Evolutionary conservation across 2,888 invertebrate species (phyloP).

Genomic region (Arctia plantaginis): DNA sequence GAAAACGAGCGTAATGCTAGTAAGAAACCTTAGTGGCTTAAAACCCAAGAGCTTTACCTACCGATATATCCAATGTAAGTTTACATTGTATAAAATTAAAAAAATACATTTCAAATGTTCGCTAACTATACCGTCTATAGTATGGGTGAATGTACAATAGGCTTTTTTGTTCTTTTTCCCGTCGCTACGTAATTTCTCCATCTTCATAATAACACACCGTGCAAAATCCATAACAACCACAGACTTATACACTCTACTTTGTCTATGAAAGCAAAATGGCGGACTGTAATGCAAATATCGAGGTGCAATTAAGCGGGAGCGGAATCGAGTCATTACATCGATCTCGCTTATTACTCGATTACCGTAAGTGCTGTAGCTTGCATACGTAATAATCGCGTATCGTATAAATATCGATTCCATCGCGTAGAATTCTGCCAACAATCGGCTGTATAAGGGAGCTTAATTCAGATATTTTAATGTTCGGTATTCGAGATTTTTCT

Average conservation of each 20-base stretch:
- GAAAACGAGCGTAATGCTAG: background rate
- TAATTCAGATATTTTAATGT: background rate
- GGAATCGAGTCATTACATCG: constrained; percentile 54
- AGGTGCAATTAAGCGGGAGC: constrained; percentile 50
- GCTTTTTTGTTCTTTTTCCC: background rate
- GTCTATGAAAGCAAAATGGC: constrained; percentile 40
- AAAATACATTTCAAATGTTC: background rate
- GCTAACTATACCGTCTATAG: background rate
- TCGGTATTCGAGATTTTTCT: background rate
- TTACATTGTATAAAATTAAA: background rate
- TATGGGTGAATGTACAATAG: background rate
- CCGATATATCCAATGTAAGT: background rate
- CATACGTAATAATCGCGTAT: constrained; percentile 52
- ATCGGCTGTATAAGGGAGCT: constrained; percentile 25
- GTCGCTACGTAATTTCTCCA: constrained; percentile 18
- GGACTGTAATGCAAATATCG: constrained; percentile 52
- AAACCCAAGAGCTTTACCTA: background rate
- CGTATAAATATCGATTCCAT: constrained; percentile 37
- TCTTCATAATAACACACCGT: constrained; percentile 21
- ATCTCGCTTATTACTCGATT: constrained; percentile 57
- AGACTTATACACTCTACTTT: constrained; percentile 19
- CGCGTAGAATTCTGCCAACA: constrained; percentile 35
- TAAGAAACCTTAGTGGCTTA: background rate
- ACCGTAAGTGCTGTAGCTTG: constrained; percentile 51
- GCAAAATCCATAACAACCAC: constrained; percentile 34